Evolutionary conservation across 2,888 invertebrate species (phyloP).

Genomic region (Meiosimyza platycephala): DNA sequence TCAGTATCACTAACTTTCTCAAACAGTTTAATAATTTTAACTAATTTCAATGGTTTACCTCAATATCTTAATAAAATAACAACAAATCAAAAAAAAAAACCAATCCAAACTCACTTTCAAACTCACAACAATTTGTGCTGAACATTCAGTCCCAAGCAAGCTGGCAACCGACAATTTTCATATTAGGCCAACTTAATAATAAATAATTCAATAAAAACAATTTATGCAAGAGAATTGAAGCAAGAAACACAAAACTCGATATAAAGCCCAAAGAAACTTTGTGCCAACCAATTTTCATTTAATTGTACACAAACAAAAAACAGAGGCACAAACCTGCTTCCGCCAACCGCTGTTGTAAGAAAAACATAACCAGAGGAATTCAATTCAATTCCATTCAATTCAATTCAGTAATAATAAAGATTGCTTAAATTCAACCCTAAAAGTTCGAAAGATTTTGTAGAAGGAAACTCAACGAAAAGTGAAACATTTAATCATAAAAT

Average conservation of each 20-base stretch:
- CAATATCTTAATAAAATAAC: neutral
- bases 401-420: slow-evolving; percentile 1
- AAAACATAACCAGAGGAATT: too few species aligned
- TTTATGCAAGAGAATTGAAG: neutral
- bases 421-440: neutral
- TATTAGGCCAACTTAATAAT: slow-evolving; percentile 2
- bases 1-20: too few species aligned
- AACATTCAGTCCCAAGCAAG: neutral
- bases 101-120: neutral
- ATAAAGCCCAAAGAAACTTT: too few species aligned
- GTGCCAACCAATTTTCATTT: too few species aligned
- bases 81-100: neutral
- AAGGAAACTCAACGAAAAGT: slow-evolving; percentile 39
- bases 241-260: too few species aligned
- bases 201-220: slow-evolving; percentile 26
- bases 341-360: too few species aligned
- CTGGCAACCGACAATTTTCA: slow-evolving; percentile 12
- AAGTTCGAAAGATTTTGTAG: neutral
- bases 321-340: too few species aligned
- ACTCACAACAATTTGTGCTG: slow-evolving; percentile 17
- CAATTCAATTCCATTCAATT: slow-evolving; percentile 7
- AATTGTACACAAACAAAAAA: too few species aligned
- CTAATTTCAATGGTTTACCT: too few species aligned
- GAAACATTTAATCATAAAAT: slow-evolving; percentile 62
- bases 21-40: too few species aligned